These are phyloP conservation scores for Crotophaga sulcirostris DNA, from an alignment of 2,113 vertebrate genomes.

Conservation along the genomic window DNA sequence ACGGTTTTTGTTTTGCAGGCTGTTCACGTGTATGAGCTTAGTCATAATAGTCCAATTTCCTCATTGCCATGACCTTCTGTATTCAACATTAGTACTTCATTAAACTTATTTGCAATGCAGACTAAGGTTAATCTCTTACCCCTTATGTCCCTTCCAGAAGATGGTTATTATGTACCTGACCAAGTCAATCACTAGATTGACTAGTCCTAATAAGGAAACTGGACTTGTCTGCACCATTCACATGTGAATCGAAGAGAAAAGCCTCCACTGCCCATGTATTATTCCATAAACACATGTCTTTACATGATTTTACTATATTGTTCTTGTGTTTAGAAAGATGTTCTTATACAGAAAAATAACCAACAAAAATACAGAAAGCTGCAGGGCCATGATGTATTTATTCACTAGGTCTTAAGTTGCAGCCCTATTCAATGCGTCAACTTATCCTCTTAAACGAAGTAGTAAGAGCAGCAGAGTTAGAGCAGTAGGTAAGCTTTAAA, in stretches of 20 bases:
- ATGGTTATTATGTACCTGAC: not conserved
- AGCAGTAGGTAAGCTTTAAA: slow-evolving; percentile 8
- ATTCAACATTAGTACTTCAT: slow-evolving; percentile 9
- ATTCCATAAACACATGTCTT: not conserved
- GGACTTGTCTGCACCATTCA: not conserved
- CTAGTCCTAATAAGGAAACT: not conserved
- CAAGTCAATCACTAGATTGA: not conserved
- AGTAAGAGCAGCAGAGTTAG: not conserved
- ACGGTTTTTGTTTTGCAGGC: not conserved
- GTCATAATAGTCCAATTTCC: not conserved
- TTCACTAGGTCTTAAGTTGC: not conserved
- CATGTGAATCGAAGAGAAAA: not conserved
- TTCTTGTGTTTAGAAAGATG: too few relatives aligned
- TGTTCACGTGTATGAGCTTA: not conserved
- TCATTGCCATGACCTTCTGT: not conserved
- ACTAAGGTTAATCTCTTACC: not conserved
- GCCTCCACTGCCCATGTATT: not conserved
- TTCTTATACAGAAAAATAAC: not conserved
- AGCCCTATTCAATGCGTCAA: not conserved
- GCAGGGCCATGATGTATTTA: not conserved
- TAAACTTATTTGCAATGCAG: slow-evolving; percentile 10
- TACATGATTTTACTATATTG: too few relatives aligned
- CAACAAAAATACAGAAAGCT: not conserved
- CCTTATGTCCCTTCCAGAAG: not conserved
- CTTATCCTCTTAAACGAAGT: not conserved